Percentiles rank a stretch among this genome's conserved stretches.
phyloP scores from a whole-genome alignment of 2,797 vertebrate species.

The Podargus strigoides region DNA sequence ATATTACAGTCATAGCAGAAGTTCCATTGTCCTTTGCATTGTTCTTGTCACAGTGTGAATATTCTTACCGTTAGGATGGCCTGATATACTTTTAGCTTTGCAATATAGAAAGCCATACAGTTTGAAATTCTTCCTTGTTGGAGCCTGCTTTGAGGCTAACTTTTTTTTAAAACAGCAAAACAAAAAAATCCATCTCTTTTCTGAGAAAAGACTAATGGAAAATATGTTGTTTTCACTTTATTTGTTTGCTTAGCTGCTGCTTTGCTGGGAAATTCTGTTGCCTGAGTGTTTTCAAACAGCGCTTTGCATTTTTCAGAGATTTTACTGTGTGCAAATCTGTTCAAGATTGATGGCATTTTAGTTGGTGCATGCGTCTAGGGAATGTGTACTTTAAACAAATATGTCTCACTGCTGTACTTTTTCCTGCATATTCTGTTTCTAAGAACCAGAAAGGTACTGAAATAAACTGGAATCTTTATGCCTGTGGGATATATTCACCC shows the following conservation, averaged over 20 bases:
- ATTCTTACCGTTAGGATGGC: neutral
- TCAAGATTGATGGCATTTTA: neutral
- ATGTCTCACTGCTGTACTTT: neutral
- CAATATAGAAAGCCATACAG: neutral
- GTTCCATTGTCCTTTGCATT: neutral
- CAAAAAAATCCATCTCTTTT: neutral
- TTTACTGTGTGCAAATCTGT: neutral
- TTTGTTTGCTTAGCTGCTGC: neutral
- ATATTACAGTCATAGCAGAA: neutral
- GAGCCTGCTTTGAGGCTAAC: neutral
- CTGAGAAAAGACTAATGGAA: neutral
- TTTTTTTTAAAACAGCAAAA: neutral
- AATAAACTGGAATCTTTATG: neutral
- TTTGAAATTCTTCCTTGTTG: neutral
- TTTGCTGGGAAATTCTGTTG: neutral
- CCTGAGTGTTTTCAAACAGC: neutral
- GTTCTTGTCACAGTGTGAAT: neutral
- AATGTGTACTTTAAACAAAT: neutral
- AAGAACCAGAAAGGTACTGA: neutral
- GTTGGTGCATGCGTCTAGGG: neutral
- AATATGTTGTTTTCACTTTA: neutral
- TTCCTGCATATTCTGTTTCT: neutral
- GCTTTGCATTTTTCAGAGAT: neutral
- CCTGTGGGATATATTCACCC: neutral
- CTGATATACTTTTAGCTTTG: neutral